Evolutionary conservation across 2,888 invertebrate genomes (phyloP).

Genomic region (Tuta absoluta): DNA sequence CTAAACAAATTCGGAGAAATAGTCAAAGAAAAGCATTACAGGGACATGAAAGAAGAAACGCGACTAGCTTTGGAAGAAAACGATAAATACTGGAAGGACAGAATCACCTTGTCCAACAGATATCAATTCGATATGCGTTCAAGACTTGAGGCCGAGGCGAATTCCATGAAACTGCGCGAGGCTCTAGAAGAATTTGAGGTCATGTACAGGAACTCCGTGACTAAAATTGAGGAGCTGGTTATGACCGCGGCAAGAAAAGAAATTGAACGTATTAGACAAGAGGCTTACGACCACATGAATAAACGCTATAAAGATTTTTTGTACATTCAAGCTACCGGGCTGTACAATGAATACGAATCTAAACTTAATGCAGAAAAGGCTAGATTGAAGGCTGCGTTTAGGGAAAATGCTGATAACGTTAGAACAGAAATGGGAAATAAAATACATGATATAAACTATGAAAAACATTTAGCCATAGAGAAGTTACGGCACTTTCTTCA

Average conservation of each 20-base stretch:
- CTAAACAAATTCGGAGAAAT: constrained; percentile 52
- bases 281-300: constrained; percentile 54
- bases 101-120: constrained; percentile 41
- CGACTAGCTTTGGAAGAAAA: constrained; percentile 46
- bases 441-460: constrained; percentile 63
- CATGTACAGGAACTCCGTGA: constrained; percentile 55
- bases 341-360: constrained; percentile 56
- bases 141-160: constrained; percentile 43
- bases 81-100: constrained; percentile 57
- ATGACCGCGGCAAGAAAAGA: constrained; percentile 54
- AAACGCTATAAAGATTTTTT: constrained; percentile 48
- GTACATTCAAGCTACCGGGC: constrained; percentile 56
- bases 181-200: constrained; percentile 56
- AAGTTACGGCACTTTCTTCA: constrained; percentile 59
- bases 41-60: constrained; percentile 50
- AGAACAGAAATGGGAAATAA: constrained; percentile 42
- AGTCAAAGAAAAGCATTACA: constrained; percentile 48
- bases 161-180: constrained; percentile 51
- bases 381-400: constrained; percentile 54
- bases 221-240: constrained; percentile 58
- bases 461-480: constrained; percentile 65
- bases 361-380: constrained; percentile 52
- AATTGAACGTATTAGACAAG: constrained; percentile 50
- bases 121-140: constrained; percentile 49
- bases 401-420: constrained; percentile 46